These are phyloP conservation scores for Leucoraja erinaceus DNA, from an alignment of 2,113 vertebrate species.

Conservation along the genomic window DNA sequence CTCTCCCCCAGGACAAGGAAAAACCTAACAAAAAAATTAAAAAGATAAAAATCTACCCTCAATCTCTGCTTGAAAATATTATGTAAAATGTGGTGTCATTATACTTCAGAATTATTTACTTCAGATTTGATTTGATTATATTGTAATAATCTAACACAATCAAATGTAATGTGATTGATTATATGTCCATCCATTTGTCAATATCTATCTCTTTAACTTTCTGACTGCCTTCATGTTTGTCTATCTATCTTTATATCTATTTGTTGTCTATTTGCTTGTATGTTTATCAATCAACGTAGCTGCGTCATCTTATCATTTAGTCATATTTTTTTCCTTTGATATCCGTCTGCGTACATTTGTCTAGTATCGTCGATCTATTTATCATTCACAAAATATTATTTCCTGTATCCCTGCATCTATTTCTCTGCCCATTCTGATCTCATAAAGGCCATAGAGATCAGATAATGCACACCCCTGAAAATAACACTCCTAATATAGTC, in stretches of 20 bases:
- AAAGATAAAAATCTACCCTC: conserved; percentile 18
- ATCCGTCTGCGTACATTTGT: neutral
- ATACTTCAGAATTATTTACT: conserved; percentile 15
- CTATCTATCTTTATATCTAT: neutral
- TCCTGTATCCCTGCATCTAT: neutral
- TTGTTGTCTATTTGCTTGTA: neutral
- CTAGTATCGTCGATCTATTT: neutral
- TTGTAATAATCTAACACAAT: conserved; percentile 1
- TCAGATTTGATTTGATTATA: neutral
- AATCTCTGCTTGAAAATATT: conserved; percentile 6
- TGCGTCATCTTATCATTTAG: neutral
- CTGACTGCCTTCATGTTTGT: neutral
- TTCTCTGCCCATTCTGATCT: neutral
- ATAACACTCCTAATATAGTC: conserved; percentile 11
- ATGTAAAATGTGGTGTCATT: conserved; percentile 3
- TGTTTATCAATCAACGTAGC: neutral
- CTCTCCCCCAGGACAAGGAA: conserved; percentile 36
- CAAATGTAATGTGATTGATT: conserved; percentile 26
- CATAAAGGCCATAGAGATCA: neutral
- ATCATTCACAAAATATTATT: neutral
- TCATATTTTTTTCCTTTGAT: neutral
- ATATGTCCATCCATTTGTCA: conserved; percentile 15
- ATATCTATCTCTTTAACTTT: conserved; percentile 18
- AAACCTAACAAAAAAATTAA: conserved; percentile 31
- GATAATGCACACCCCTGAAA: conserved; percentile 20